Conservation (phyloP, 2,888 invertebrate genomes). For the Philopedon plagiatum region DNA sequence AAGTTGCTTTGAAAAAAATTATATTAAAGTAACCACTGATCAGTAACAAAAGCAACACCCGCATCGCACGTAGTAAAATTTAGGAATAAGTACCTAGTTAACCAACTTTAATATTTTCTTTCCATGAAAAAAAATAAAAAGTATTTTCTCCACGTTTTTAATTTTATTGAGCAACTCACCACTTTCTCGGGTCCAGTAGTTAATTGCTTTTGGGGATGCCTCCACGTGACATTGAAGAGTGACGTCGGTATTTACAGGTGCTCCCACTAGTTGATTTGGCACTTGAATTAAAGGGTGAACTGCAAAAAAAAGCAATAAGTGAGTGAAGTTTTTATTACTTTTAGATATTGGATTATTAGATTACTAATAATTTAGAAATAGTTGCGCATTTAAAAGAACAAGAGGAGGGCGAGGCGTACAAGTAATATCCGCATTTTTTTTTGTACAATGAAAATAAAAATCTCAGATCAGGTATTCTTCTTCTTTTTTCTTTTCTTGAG, state of each 20-base stretch:
- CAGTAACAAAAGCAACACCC: background rate
- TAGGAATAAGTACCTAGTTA: background rate
- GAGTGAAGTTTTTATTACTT: background rate
- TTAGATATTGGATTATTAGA: too few relatives aligned
- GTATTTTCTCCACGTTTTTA: background rate
- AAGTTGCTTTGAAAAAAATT: too few relatives aligned
- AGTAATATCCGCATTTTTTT: too few relatives aligned
- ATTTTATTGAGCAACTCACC: slow-evolving; percentile 73
- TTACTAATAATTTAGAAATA: too few relatives aligned
- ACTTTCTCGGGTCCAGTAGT: slow-evolving; percentile 93
- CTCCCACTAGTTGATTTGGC: slow-evolving; percentile 93
- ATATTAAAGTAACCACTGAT: too few relatives aligned
- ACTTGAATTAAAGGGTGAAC: slow-evolving; percentile 95
- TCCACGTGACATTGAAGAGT: slow-evolving; percentile 89
- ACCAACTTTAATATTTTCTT: background rate
- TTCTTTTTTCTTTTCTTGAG: too few relatives aligned
- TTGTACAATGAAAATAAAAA: too few relatives aligned
- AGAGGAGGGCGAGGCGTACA: too few relatives aligned
- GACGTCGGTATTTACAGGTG: slow-evolving; percentile 88
- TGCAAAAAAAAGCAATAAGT: slow-evolving; percentile 68
- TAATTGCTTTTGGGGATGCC: slow-evolving; percentile 94
- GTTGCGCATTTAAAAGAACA: too few relatives aligned
- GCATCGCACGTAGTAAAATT: background rate
- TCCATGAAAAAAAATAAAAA: background rate
- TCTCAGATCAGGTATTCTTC: too few relatives aligned